phyloP scores from a whole-genome alignment of 2,113 vertebrate species.

The Poecile atricapillus region DNA sequence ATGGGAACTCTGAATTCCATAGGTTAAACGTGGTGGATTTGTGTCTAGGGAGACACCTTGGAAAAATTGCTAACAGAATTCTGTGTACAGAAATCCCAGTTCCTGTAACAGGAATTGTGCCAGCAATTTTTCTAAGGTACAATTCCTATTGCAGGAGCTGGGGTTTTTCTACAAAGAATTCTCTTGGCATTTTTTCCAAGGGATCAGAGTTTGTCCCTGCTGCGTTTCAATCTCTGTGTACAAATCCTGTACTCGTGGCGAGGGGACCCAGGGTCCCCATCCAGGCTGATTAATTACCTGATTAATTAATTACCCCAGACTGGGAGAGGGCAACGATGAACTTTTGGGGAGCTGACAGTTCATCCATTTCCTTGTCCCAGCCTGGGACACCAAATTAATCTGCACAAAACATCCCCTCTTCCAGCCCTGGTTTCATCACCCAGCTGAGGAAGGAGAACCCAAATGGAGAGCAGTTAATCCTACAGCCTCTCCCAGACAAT shows the following conservation, averaged over 20 bases:
- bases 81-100: not conserved
- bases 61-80: not conserved
- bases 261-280: not conserved
- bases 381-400: not conserved
- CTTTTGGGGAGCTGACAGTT: not conserved
- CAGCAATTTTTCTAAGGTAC: not conserved
- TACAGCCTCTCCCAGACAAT: not conserved
- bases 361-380: not conserved
- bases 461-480: not conserved
- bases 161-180: too few relatives aligned
- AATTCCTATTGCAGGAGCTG: not conserved
- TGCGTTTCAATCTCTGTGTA: not conserved
- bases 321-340: not conserved
- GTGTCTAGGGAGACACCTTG: not conserved
- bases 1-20: not conserved
- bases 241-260: not conserved
- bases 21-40: not conserved
- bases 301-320: not conserved
- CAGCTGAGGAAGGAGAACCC: not conserved
- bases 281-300: slow-evolving; percentile 16
- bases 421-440: not conserved
- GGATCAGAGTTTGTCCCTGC: not conserved
- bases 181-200: not conserved
- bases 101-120: not conserved
- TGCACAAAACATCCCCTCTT: not conserved